Evolutionary conservation across 2,888 invertebrate species (phyloP).

Genomic region (Drosophila incognita): DNA sequence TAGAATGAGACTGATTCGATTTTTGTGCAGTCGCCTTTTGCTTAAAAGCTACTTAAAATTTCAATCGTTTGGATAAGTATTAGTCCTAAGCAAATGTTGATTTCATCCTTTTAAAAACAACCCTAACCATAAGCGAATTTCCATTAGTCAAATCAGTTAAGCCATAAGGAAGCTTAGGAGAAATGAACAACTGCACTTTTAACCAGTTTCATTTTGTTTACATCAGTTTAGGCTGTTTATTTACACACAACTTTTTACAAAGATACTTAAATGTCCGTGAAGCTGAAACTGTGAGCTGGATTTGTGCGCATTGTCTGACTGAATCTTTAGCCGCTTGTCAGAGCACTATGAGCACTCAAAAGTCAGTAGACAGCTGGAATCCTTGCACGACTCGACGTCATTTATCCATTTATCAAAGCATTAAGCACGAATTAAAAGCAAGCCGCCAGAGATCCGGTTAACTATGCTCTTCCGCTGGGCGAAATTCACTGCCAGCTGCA

Average conservation of each 20-base stretch:
- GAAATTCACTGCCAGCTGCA: slow-evolving; percentile 24
- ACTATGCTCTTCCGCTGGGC: slow-evolving; percentile 17
- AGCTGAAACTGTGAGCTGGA: neutral
- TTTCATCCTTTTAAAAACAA: neutral
- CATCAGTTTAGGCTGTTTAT: neutral
- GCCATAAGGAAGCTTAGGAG: no score
- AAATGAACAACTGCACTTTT: neutral
- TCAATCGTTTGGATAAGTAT: neutral
- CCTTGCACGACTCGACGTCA: slow-evolving; percentile 3
- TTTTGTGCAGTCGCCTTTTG: neutral
- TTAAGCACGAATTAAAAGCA: slow-evolving; percentile 36
- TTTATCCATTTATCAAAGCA: slow-evolving; percentile 44
- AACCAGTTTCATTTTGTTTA: neutral
- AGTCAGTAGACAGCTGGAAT: slow-evolving; percentile 1
- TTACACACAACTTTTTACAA: neutral
- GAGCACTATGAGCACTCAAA: slow-evolving; percentile 5
- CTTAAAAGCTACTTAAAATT: accelerated
- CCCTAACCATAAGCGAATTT: neutral
- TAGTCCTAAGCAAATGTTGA: neutral
- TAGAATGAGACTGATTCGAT: neutral
- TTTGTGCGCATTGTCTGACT: slow-evolving; percentile 17
- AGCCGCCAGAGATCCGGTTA: slow-evolving; percentile 39
- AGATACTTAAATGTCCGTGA: neutral
- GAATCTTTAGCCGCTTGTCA: slow-evolving; percentile 46
- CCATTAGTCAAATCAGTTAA: neutral